Evolutionary conservation across 2,797 vertebrate genomes (phyloP).

Genomic region (Sebastolobus altivelis): DNA sequence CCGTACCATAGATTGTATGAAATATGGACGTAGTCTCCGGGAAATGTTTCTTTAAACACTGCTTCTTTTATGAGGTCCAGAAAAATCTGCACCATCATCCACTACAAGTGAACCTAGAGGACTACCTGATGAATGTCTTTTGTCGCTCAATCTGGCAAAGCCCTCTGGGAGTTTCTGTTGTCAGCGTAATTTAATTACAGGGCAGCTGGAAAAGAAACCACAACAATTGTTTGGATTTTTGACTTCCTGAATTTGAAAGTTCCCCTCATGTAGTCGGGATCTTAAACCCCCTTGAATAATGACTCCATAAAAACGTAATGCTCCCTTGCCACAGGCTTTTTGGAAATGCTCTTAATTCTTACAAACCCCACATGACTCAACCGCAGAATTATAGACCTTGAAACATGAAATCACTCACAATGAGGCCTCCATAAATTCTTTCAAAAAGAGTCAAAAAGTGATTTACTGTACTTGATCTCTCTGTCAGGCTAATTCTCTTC

Average conservation of each 20-base stretch:
- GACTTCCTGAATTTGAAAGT: slow-evolving; percentile 73
- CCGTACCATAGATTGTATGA: too few species aligned
- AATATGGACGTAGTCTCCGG: too few species aligned
- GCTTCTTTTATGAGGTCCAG: background rate
- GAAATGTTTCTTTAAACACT: background rate
- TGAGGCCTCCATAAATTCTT: slow-evolving; percentile 22
- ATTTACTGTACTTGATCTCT: slow-evolving; percentile 29
- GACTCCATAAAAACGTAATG: slow-evolving; percentile 47
- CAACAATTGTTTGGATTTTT: slow-evolving; percentile 67
- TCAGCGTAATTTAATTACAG: slow-evolving; percentile 71
- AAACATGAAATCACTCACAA: slow-evolving; percentile 52
- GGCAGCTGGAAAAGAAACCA: slow-evolving; percentile 57
- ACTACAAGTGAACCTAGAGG: background rate
- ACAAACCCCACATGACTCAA: slow-evolving; percentile 31
- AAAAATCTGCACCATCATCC: background rate
- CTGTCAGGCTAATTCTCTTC: slow-evolving; percentile 25
- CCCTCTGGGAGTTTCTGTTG: slow-evolving; percentile 44
- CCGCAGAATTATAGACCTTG: slow-evolving; percentile 46
- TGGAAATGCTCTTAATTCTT: slow-evolving; percentile 40
- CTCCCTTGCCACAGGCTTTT: slow-evolving; percentile 28
- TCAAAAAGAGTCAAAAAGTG: background rate
- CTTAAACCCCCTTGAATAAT: slow-evolving; percentile 49
- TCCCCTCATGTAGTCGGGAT: slow-evolving; percentile 12
- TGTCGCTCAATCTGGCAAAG: slow-evolving; percentile 12
- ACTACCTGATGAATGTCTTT: slow-evolving; percentile 11